Base-by-base conservation (phyloP, 2,797 vertebrate species). In the Hoplostethus mediterraneus region DNA sequence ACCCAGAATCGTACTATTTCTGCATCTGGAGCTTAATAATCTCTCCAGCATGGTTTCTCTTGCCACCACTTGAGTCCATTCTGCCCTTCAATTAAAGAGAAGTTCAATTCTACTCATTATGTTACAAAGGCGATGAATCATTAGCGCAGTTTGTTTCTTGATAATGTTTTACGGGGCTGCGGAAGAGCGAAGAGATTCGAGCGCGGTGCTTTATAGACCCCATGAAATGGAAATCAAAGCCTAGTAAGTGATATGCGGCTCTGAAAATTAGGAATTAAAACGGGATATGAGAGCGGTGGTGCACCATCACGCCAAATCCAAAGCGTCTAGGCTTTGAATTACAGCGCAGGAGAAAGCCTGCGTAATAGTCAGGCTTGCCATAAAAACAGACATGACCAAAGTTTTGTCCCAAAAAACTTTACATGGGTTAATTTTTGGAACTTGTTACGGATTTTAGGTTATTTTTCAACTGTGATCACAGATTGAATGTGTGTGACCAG, bases 91-190 rank as follows among this genome's bases (percentile, higher is more conserved):
- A 21, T 21, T 48, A 58, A 65, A 55, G 31, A 31, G 58, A 68
- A 53, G 48, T 21, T 30, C 38, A 40, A 10, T 40, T 40, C 10
- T 40, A 40, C 63, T 42, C 66, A 42, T 36, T 44, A 36, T 62
- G 66, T 78, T 58, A 72, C 36, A 52, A 52, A 52, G 49, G 52
- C 67, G 69, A 78, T 78, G 62, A 67, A 67, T 58, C 45, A 33
- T 25, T 8, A 38, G 30, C 31, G 25, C 49, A 25, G 16, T 42
- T 52, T 14, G 42, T 14, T 59, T 65, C 44, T 63, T 49, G 51
- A 49, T 67, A 54, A 62, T 8, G 17, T 67, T 64, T 71, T 8
- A 70, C 57, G 25, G 30, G 30, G 16, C 13, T 61, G 42, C 17
- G 51, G 48, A 42, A 52, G 63, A 64, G 55, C 11, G 16, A 21